Evolutionary conservation across 2,797 vertebrate genomes (phyloP), one percentile per base, ranked within the genome.

Genomic region (Botia almorhae): DNA sequence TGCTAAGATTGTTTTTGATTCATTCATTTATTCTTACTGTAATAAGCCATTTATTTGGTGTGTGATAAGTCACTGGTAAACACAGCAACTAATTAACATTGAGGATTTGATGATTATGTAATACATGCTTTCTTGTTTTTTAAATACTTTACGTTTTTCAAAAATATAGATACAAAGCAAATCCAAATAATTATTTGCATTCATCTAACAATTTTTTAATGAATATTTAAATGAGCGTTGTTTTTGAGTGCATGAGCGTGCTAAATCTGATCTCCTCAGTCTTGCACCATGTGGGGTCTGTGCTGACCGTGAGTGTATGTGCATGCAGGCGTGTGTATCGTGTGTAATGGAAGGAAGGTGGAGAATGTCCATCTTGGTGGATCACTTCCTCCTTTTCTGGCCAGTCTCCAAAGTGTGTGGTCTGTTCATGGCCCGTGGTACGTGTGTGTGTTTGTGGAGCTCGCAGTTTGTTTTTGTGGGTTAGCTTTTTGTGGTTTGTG

Each of bases 321-420:
- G 56, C 39, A 16, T 81, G 79, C 36, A 69, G 50, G 26, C 46
- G 26, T 72, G 55, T 63, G 60, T 61, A 51, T 70, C 69, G 23
- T 17, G 36, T 74, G 36, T 58, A 74, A 74, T 56, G 70, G 61
- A 80, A 68, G 64, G 63, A 67, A 78, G 76, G 65, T 61, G 12
- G 69, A 78, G 67, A 69, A 69, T 70, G 43, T 78, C 14, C 14
- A 64, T 36, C 67, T 36, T 23, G 8, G 1, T 70, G 26, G 67
- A 69, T 78, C 67, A 70, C 39, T 70, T 78, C 55, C 65, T 69
- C 17, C 55, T 60, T 61, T 61, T 36, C 55, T 69, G 67, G 23
- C 23, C 43, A 70, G 50, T 36, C 48, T 19, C 67, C 36, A 53
- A 60, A 19, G 56, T 21, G 58, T 11, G 21, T 69, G 58, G 4